Evolutionary conservation across 2,113 vertebrate genomes (phyloP).

Genomic region (Pandion haliaetus): DNA sequence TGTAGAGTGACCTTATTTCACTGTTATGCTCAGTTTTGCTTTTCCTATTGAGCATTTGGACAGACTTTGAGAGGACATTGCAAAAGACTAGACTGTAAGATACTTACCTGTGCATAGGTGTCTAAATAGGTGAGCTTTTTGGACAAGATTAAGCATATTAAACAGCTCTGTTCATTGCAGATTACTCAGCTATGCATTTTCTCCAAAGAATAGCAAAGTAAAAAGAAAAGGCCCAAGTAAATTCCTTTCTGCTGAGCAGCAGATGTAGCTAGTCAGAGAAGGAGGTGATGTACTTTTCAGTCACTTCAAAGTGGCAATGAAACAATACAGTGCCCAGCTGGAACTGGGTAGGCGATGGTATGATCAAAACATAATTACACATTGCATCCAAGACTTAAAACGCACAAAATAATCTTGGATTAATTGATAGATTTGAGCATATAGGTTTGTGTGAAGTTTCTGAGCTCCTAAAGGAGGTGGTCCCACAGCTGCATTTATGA

Average conservation of each 20-base stretch:
- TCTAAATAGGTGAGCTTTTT: background rate
- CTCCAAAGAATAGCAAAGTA: background rate
- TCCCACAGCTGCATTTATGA: background rate
- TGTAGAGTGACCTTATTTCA: background rate
- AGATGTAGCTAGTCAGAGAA: background rate
- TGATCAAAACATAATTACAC: background rate
- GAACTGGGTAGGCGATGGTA: background rate
- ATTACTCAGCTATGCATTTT: background rate
- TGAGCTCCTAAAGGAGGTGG: background rate
- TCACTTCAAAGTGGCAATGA: accelerated
- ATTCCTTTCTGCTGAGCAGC: background rate
- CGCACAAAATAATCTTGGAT: background rate
- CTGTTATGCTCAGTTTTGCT: background rate
- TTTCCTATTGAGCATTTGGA: background rate
- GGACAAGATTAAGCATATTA: background rate
- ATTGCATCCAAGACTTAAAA: background rate
- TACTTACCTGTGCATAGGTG: background rate
- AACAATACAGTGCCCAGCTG: background rate
- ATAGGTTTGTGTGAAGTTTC: background rate
- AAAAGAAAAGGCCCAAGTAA: background rate
- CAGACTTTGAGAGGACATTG: background rate
- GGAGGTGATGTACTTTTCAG: background rate
- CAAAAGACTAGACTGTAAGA: background rate
- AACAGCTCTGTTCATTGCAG: background rate
- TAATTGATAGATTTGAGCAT: background rate